These are phyloP conservation scores for Canis aureus DNA, from an alignment of 2,113 vertebrate species.

Conservation along the genomic window DNA sequence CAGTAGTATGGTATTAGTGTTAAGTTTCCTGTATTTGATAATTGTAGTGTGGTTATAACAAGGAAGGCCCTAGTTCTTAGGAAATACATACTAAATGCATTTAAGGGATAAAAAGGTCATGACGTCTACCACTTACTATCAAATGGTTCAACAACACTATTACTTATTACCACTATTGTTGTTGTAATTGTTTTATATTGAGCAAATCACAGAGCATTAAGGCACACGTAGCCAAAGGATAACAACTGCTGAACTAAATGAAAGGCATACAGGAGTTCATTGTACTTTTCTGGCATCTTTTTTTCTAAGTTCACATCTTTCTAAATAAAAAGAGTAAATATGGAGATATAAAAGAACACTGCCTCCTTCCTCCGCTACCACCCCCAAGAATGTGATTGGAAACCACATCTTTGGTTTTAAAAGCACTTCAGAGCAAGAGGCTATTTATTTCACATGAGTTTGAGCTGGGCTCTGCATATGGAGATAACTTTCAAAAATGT, in stretches of 20 bases:
- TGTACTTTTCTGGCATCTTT: not conserved
- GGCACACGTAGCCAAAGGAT: not conserved
- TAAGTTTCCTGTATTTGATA: not conserved
- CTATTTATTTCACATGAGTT: not conserved
- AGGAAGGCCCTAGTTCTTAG: not conserved
- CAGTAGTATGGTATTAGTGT: not conserved
- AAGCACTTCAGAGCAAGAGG: not conserved
- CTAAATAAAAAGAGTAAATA: not conserved
- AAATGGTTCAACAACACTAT: not conserved
- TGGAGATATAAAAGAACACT: not conserved
- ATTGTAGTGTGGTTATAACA: not conserved
- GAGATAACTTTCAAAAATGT: not conserved
- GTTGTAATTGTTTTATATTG: not conserved
- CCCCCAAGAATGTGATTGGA: not conserved
- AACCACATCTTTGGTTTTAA: not conserved
- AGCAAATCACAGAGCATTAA: not conserved
- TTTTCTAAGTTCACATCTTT: conserved; percentile 15
- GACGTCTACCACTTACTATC: not conserved
- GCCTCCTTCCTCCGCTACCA: not conserved
- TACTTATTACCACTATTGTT: not conserved
- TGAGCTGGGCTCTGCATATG: not conserved
- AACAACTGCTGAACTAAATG: not conserved
- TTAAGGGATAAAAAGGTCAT: not conserved
- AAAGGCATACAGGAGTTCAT: not conserved
- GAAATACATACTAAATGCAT: not conserved